These are phyloP conservation scores for Embidobia sp. DNA, from an alignment of 2,888 invertebrate species.

Conservation along the genomic window DNA sequence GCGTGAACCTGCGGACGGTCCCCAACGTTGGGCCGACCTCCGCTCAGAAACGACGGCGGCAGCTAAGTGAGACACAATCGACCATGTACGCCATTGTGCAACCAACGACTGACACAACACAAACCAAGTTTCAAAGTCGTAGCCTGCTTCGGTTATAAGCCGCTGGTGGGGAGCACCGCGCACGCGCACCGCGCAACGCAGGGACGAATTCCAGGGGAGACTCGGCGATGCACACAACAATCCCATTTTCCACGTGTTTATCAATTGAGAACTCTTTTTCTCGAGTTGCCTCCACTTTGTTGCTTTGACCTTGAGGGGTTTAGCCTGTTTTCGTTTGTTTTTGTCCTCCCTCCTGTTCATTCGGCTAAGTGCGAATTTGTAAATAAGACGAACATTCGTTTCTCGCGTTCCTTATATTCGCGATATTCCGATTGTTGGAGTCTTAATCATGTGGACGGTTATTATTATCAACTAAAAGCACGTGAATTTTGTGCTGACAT, in stretches of 20 bases:
- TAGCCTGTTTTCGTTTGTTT: too few relatives aligned
- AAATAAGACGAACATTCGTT: too few relatives aligned
- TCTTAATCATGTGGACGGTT: too few relatives aligned
- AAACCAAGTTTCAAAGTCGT: constrained; percentile 44
- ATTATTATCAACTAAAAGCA: too few relatives aligned
- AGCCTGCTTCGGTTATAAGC: not conserved
- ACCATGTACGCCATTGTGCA: constrained; percentile 79
- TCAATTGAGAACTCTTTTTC: too few relatives aligned
- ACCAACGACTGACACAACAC: constrained; percentile 73
- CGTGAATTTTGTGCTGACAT: too few relatives aligned
- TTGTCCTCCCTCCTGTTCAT: too few relatives aligned
- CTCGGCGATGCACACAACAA: not conserved
- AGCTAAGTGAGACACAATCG: constrained; percentile 67
- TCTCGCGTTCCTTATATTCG: too few relatives aligned
- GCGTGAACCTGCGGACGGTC: constrained; percentile 76
- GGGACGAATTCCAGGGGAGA: constrained; percentile 8
- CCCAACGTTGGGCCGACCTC: constrained; percentile 79
- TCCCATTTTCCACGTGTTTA: constrained; percentile 4
- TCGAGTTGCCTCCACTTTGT: not conserved
- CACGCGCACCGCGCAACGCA: constrained; percentile 15
- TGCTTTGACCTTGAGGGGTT: too few relatives aligned
- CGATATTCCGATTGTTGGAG: too few relatives aligned
- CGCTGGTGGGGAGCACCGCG: constrained; percentile 4
- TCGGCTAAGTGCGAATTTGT: too few relatives aligned
- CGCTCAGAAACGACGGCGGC: constrained; percentile 80